Percentiles rank a stretch among this genome's conserved stretches.
phyloP scores from a whole-genome alignment of 2,113 vertebrate species.

The Cyanoramphus novaezelandiae region DNA sequence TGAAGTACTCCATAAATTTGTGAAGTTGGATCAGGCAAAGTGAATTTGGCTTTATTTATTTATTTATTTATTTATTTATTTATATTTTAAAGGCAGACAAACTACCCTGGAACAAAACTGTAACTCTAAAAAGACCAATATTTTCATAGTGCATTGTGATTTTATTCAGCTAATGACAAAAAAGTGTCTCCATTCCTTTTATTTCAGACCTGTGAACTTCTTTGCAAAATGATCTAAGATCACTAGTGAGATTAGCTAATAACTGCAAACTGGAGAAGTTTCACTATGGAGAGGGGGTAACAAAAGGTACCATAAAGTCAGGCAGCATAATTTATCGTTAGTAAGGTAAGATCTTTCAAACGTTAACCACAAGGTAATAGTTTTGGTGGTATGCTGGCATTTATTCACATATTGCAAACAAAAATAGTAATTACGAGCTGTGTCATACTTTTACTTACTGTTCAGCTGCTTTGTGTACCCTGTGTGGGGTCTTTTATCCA shows the following conservation, averaged over 20 bases:
- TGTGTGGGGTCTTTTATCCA: not conserved
- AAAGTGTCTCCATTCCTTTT: not conserved
- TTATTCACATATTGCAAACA: not conserved
- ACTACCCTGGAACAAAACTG: not conserved
- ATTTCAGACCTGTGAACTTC: slow-evolving; percentile 57
- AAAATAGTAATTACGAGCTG: not conserved
- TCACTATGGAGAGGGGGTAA: slow-evolving; percentile 60
- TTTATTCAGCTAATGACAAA: not conserved
- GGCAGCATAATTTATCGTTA: slow-evolving; percentile 55
- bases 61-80: too few species aligned
- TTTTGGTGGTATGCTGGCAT: not conserved
- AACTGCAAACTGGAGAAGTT: slow-evolving; percentile 65
- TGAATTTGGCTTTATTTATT: not conserved
- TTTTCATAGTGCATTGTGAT: not conserved
- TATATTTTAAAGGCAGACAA: not conserved
- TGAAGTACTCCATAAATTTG: not conserved
- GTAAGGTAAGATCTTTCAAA: slow-evolving; percentile 56
- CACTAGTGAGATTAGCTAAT: slow-evolving; percentile 59
- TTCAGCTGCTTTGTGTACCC: not conserved
- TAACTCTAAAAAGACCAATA: not conserved
- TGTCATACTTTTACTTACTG: not conserved
- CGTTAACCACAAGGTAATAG: not conserved
- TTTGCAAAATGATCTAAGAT: slow-evolving; percentile 58
- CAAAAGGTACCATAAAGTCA: slow-evolving; percentile 51
- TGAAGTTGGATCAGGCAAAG: not conserved